Percentiles rank a stretch among this genome's conserved stretches.
Evolutionary conservation across 2,797 vertebrate genomes (phyloP).

Genomic region (Gastrophryne carolinensis): DNA sequence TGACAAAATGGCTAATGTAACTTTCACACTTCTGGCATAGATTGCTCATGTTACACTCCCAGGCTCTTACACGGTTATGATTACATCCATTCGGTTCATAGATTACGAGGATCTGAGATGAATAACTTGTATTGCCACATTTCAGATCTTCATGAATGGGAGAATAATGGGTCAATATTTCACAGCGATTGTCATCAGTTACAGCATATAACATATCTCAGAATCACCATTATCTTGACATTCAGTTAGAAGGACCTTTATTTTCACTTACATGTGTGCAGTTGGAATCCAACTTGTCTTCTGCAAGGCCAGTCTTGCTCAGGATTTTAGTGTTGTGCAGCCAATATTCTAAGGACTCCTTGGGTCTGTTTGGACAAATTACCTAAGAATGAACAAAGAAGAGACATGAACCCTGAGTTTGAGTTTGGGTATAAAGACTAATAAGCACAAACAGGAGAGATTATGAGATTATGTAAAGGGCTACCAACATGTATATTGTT

Average conservation of each 20-base stretch:
- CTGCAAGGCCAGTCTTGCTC: constrained; percentile 86
- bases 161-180: not conserved
- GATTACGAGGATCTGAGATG: not conserved
- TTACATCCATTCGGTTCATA: not conserved
- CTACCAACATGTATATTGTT: too few relatives aligned
- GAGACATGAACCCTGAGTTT: not conserved
- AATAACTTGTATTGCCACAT: not conserved
- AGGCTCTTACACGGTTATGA: not conserved
- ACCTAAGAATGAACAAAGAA: constrained; percentile 71
- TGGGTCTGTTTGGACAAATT: constrained; percentile 84
- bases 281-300: constrained; percentile 80
- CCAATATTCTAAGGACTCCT: constrained; percentile 95
- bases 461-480: not conserved
- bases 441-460: not conserved
- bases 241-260: not conserved
- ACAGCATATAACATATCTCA: not conserved
- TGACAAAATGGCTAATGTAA: not conserved
- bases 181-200: too few relatives aligned
- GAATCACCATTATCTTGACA: not conserved
- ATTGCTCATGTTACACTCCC: not conserved
- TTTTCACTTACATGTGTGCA: constrained; percentile 85
- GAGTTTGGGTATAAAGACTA: not conserved
- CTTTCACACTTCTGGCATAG: not conserved
- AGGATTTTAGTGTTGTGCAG: constrained; percentile 86
- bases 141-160: not conserved